Conservation (phyloP, 2,888 invertebrate species). For the Zhengitettix transpicula region DNA sequence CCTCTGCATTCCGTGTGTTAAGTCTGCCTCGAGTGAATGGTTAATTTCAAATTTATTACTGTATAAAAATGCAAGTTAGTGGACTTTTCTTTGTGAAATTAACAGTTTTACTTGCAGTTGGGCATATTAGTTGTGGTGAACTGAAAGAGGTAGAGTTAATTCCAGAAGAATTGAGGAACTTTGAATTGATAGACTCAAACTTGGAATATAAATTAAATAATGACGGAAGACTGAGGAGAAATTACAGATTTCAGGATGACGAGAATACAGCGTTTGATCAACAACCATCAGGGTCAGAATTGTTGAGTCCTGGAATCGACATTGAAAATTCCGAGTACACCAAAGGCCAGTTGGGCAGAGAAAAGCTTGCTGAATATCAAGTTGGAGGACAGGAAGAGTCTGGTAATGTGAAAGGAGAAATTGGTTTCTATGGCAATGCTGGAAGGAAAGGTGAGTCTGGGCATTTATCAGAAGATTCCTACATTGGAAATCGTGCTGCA, state of each 20-base stretch:
- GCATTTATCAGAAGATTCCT: conserved; percentile 1
- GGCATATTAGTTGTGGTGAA: neutral
- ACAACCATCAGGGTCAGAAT: conserved; percentile 3
- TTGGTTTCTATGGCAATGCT: conserved; percentile 10
- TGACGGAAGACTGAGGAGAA: neutral
- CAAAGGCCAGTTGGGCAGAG: conserved; percentile 1
- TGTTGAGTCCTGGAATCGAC: neutral
- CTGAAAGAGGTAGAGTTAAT: conserved; percentile 4
- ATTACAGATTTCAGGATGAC: neutral
- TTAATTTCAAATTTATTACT: too few relatives aligned
- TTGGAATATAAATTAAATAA: neutral
- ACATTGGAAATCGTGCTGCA: conserved; percentile 4
- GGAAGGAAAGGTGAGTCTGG: conserved; percentile 5
- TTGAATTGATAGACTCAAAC: neutral
- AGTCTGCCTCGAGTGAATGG: too few relatives aligned
- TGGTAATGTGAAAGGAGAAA: conserved; percentile 5
- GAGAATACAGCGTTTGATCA: neutral
- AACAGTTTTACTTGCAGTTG: neutral
- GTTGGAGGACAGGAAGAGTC: conserved; percentile 2
- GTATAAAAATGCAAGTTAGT: too few relatives aligned
- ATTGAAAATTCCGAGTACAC: neutral
- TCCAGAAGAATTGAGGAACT: conserved; percentile 4
- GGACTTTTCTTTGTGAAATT: too few relatives aligned
- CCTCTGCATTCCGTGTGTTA: too few relatives aligned
- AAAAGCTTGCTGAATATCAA: neutral